Percentiles rank a stretch among this genome's conserved stretches.
These are phyloP conservation scores for Tachina lurida DNA, from an alignment of 2,888 invertebrate genomes.

Conservation along the genomic window DNA sequence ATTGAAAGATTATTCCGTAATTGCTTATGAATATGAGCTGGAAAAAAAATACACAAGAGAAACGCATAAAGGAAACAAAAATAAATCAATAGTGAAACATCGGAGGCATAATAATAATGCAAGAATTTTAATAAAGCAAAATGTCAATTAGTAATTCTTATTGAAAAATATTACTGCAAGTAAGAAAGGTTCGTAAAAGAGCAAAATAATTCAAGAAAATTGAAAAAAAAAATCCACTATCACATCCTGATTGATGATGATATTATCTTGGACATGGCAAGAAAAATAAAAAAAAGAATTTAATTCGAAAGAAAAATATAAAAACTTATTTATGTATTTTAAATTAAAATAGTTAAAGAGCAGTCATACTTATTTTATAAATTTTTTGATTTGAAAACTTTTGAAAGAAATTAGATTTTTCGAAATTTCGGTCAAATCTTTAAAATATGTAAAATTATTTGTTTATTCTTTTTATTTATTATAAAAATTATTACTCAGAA, in stretches of 20 bases:
- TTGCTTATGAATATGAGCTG: conserved; percentile 49
- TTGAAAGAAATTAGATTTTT: neutral
- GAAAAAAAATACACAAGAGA: neutral
- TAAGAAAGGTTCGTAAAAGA: neutral
- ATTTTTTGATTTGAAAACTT: neutral
- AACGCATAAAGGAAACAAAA: conserved; percentile 13
- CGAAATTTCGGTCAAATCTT: neutral
- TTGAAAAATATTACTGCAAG: neutral
- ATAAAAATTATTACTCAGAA: too few species aligned
- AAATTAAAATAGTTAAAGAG: too few species aligned
- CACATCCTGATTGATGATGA: too few species aligned
- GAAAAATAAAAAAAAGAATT: too few species aligned
- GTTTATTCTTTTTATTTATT: neutral
- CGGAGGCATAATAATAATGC: conserved; percentile 12
- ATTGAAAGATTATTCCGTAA: conserved; percentile 62
- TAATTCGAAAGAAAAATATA: too few species aligned
- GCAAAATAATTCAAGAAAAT: neutral
- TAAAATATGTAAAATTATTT: neutral
- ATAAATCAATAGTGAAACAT: conserved; percentile 47
- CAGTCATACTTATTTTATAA: too few species aligned
- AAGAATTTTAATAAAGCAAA: conserved; percentile 47
- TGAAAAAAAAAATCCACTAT: neutral
- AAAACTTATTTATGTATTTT: too few species aligned
- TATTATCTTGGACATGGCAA: too few species aligned
- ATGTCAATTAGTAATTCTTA: conserved; percentile 32